phyloP scores from a whole-genome alignment of 2,113 vertebrate genomes.

The Geococcyx californianus region DNA sequence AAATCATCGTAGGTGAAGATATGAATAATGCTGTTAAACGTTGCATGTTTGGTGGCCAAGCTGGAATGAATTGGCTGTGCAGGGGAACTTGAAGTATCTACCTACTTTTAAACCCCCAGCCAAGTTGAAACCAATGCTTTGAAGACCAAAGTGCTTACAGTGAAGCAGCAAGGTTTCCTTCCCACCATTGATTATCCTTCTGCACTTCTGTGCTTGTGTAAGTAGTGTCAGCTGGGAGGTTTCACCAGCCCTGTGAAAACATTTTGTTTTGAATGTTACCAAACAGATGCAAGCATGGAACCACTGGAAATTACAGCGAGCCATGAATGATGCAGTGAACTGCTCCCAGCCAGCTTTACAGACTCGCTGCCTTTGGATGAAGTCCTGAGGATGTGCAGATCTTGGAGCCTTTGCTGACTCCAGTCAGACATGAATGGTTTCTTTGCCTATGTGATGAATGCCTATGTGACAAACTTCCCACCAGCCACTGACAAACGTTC shows the following conservation, averaged over 20 bases:
- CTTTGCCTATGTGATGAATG: neutral
- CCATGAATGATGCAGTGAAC: neutral
- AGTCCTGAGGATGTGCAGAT: neutral
- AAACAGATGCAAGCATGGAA: neutral
- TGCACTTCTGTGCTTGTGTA: neutral
- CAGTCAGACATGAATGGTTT: neutral
- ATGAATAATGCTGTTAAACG: neutral
- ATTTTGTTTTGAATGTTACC: neutral
- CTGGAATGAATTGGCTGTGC: neutral
- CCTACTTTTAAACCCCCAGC: neutral
- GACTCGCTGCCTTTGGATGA: neutral
- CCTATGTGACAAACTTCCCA: neutral
- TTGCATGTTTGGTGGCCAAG: fast-evolving
- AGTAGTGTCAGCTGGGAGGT: neutral
- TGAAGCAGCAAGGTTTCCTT: neutral
- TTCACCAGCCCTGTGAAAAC: neutral
- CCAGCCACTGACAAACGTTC: neutral
- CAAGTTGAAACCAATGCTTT: neutral
- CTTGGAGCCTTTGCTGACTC: neutral
- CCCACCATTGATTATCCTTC: neutral
- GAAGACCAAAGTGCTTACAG: neutral
- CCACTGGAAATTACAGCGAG: neutral
- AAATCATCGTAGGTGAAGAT: neutral
- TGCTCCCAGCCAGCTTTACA: neutral
- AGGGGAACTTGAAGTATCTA: neutral